These are phyloP conservation scores for Aspidiotus destructor DNA, from an alignment of 2,888 invertebrate genomes.

Conservation along the genomic window DNA sequence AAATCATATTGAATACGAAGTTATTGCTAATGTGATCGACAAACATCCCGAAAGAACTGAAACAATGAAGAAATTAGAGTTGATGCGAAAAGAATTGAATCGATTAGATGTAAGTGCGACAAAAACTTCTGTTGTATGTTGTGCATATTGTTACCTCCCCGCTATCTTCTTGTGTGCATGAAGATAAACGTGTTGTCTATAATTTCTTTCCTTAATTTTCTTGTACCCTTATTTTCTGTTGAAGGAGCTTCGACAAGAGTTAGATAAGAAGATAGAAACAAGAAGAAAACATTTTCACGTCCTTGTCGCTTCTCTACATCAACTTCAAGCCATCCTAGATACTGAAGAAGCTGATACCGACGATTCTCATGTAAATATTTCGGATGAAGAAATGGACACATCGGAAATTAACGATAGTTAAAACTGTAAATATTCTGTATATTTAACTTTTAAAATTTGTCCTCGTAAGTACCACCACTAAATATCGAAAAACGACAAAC, in stretches of 20 bases:
- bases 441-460: too few species aligned
- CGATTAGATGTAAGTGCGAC: slow-evolving; percentile 46
- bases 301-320: slow-evolving; percentile 74
- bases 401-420: background rate
- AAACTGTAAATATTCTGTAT: too few species aligned
- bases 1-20: slow-evolving; percentile 86
- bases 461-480: too few species aligned
- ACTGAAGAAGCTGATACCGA: slow-evolving; percentile 24
- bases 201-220: slow-evolving; percentile 3
- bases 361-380: slow-evolving; percentile 27
- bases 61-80: slow-evolving; percentile 56
- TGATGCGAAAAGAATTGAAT: slow-evolving; percentile 62
- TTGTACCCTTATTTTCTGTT: background rate
- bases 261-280: slow-evolving; percentile 68
- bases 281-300: slow-evolving; percentile 84
- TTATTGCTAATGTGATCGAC: slow-evolving; percentile 79
- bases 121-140: background rate
- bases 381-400: slow-evolving; percentile 30
- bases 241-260: slow-evolving; percentile 56
- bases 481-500: too few species aligned
- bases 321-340: slow-evolving; percentile 45
- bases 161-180: background rate
- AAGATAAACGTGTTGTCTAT: too few species aligned
- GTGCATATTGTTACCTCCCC: background rate
- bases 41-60: slow-evolving; percentile 81